Conservation (phyloP, 1,140 invertebrate genomes). For the Colletes gigas region DNA sequence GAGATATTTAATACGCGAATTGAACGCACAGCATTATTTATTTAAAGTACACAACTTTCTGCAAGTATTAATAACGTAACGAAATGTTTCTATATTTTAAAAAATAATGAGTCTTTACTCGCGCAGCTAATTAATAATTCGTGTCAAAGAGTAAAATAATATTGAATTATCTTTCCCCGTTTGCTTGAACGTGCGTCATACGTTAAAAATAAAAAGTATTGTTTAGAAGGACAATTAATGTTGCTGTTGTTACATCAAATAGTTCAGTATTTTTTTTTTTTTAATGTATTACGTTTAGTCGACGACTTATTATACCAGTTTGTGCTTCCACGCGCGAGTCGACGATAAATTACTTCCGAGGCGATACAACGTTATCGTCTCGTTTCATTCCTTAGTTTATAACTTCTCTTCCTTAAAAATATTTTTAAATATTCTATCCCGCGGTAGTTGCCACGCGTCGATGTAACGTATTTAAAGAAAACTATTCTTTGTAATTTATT, state of each 20-base stretch:
- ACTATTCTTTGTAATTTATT: slow-evolving; percentile 27
- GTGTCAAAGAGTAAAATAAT: background rate
- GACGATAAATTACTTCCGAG: slow-evolving; percentile 55
- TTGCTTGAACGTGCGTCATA: background rate
- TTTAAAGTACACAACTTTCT: background rate
- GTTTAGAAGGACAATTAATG: slow-evolving; percentile 27
- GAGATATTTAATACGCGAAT: background rate
- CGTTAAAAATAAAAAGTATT: slow-evolving; percentile 21
- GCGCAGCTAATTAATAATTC: background rate
- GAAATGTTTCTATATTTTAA: background rate
- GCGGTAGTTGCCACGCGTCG: background rate
- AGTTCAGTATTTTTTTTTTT: slow-evolving; percentile 10
- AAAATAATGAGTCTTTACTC: background rate
- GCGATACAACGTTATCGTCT: slow-evolving; percentile 54
- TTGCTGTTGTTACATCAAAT: slow-evolving; percentile 6
- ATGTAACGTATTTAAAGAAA: background rate
- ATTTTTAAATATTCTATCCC: background rate
- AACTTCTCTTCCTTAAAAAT: slow-evolving; percentile 1
- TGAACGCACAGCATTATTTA: slow-evolving; percentile 25
- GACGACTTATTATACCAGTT: slow-evolving; percentile 49
- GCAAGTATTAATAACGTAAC: background rate
- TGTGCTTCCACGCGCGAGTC: slow-evolving; percentile 54
- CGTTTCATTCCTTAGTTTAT: slow-evolving; percentile 4
- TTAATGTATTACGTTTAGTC: slow-evolving; percentile 1
- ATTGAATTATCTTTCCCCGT: background rate